Evolutionary conservation across 2,797 vertebrate species (phyloP), one percentile per base, ranked within the genome.

Genomic region (Mormyrops boulengeri): DNA sequence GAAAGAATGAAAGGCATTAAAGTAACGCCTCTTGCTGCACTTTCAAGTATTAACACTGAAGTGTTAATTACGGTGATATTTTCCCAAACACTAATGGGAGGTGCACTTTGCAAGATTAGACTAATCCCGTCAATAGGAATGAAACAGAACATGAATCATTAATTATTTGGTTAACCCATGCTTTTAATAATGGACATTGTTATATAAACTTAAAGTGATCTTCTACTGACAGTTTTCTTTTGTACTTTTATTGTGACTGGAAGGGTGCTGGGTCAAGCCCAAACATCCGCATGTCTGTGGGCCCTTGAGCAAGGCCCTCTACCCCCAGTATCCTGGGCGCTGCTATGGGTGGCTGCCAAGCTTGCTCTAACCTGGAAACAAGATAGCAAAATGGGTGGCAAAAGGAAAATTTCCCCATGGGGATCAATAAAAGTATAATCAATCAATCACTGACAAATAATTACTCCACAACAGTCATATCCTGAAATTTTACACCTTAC

Each of bases 61-160:
- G 60, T 69, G 57, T 52, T 49, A 73, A 88, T 90, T 84, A 89
- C 26, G 49, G 62, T 91, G 91, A 91, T 90, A 95, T 95, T 95
- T 95, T 95, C 88, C 88, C 52, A 0, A 91, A 91, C 90, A 94
- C 90, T 93, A 93, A 95, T 95, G 92, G 89, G 89, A 91, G 92
- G 89, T 96, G 93, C 95, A 96, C 94, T 95, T 95, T 94, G 94
- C 92, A 95, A 93, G 92, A 94, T 94, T 93, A 95, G 93, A 94
- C 92, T 94, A 95, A 96, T 95, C 93, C 94, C 93, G 93, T 96
- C 94, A 95, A 95, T 95, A 94, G 91, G 94, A 95, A 95, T 93
- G 92, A 91, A 93, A 93, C 93, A 93, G 93, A 91, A 89, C 90
- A 89, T 90, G 91, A 85, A 90, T 91, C 41, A 82, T 41, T 47